phyloP scores from a whole-genome alignment of 1,140 invertebrate genomes.

The Scylla paramamosain region DNA sequence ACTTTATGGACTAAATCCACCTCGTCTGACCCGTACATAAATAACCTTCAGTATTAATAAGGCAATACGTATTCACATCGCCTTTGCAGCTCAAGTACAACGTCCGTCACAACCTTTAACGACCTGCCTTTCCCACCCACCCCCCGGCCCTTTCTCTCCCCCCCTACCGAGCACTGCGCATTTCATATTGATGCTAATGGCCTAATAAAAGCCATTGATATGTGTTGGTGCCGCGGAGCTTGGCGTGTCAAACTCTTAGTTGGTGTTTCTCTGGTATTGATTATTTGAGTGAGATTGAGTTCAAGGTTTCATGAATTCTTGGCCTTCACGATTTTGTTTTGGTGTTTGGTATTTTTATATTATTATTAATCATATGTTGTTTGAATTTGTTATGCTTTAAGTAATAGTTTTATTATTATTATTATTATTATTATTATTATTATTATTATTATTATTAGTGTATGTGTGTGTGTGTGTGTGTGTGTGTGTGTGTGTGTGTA shows the following conservation, averaged over 20 bases:
- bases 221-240: not conserved
- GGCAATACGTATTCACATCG: not conserved
- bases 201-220: not conserved
- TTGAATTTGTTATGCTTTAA: too few relatives aligned
- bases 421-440: too few relatives aligned
- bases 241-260: not conserved
- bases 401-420: not conserved
- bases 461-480: slow-evolving; percentile 41
- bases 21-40: not conserved
- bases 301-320: too few relatives aligned
- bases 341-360: too few relatives aligned
- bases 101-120: not conserved
- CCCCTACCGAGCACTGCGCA: not conserved
- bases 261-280: not conserved
- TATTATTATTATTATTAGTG: not conserved
- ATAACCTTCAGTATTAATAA: not conserved
- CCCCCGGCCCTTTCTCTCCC: not conserved
- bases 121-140: not conserved
- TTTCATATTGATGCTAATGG: slow-evolving; percentile 23
- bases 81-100: not conserved
- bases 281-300: too few relatives aligned
- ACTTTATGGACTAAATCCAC: not conserved
- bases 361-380: too few relatives aligned
- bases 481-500: slow-evolving; percentile 53
- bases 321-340: too few relatives aligned